Conservation (phyloP, 2,113 vertebrate species). For the Sciurus niger region DNA sequence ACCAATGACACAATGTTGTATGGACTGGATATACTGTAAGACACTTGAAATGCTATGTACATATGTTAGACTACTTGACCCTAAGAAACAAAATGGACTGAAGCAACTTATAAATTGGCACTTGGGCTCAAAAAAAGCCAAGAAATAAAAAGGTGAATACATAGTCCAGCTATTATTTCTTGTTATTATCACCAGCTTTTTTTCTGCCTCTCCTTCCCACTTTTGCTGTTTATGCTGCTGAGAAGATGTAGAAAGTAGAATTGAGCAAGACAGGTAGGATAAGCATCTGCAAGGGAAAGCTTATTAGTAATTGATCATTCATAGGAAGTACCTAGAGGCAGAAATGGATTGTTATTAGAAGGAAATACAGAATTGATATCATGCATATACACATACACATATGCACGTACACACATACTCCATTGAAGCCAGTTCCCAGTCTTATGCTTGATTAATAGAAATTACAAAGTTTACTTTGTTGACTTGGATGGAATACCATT, state of each 20-base stretch:
- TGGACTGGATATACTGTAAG: neutral
- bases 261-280: neutral
- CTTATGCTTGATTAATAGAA: neutral
- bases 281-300: neutral
- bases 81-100: conserved; percentile 48
- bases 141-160: neutral
- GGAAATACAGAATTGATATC: neutral
- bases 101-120: neutral
- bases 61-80: neutral
- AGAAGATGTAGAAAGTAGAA: neutral
- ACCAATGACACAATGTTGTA: conserved; percentile 37
- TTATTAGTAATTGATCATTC: neutral
- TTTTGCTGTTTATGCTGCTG: neutral
- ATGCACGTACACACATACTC: neutral
- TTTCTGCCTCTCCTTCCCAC: neutral
- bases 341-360: neutral
- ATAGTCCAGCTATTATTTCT: neutral
- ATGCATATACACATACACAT: neutral
- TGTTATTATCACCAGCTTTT: neutral
- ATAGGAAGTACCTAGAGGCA: conserved; percentile 10
- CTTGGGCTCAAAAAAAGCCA: conserved; percentile 36
- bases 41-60: neutral
- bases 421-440: neutral
- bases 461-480: conserved; percentile 7
- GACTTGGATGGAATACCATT: neutral